phyloP scores from a whole-genome alignment of 2,797 vertebrate genomes.

The Pangasius macronema region DNA sequence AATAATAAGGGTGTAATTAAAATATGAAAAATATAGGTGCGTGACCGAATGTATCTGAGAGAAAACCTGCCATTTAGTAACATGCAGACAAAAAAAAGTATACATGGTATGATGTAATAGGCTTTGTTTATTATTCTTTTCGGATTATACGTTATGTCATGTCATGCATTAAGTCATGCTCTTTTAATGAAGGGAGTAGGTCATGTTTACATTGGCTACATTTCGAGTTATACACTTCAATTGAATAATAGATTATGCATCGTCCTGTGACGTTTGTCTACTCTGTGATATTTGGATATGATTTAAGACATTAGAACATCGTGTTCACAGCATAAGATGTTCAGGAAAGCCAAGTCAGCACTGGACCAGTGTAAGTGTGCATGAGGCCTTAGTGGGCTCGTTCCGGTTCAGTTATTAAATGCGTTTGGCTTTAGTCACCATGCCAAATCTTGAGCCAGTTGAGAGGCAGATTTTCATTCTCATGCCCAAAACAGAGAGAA shows the following conservation, averaged over 20 bases:
- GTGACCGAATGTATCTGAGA: background rate
- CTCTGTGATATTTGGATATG: background rate
- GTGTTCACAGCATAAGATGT: background rate
- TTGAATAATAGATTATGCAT: constrained; percentile 1
- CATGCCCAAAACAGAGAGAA: background rate
- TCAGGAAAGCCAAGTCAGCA: background rate
- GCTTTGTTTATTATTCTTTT: constrained; percentile 7
- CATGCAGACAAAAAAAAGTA: background rate
- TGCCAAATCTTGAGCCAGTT: constrained; percentile 12
- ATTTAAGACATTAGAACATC: background rate
- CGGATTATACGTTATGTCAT: background rate
- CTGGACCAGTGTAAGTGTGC: background rate
- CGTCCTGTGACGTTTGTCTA: background rate
- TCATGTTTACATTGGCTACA: constrained; percentile 8
- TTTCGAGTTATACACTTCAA: constrained; percentile 5
- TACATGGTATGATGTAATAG: background rate
- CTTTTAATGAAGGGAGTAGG: constrained; percentile 3
- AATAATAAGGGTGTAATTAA: background rate
- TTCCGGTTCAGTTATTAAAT: background rate
- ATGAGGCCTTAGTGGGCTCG: background rate
- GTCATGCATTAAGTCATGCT: constrained; percentile 5
- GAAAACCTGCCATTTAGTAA: background rate
- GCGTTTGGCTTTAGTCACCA: background rate
- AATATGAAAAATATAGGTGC: background rate
- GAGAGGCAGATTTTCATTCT: constrained; percentile 12